Percentiles rank a stretch among this genome's conserved stretches.
Evolutionary conservation across 2,888 invertebrate genomes (phyloP).

Genomic region (Agrochola litura): DNA sequence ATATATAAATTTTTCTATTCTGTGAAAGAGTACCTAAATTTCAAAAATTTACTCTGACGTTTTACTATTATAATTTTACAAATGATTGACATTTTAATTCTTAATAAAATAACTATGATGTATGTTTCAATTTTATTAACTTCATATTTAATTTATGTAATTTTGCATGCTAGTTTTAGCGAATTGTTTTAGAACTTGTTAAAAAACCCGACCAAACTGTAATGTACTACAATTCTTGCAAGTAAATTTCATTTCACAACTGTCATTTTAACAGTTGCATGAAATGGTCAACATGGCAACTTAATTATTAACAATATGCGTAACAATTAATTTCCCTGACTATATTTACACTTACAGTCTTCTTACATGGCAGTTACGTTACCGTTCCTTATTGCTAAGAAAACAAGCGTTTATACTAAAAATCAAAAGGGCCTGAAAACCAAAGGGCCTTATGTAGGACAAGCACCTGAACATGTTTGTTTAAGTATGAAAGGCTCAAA

Average conservation of each 20-base stretch:
- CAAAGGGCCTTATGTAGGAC: conserved; percentile 9
- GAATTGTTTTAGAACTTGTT: too few relatives aligned
- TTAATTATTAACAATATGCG: not conserved
- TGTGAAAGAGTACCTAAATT: too few relatives aligned
- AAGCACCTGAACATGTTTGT: conserved; percentile 27
- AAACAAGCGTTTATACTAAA: conserved; percentile 5
- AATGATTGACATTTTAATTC: too few relatives aligned
- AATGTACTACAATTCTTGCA: too few relatives aligned
- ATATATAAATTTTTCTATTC: too few relatives aligned
- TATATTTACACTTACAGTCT: not conserved
- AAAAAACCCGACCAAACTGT: too few relatives aligned
- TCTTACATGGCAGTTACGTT: not conserved
- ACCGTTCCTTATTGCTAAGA: not conserved
- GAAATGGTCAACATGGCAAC: not conserved
- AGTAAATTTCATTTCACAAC: not conserved
- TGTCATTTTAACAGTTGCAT: not conserved
- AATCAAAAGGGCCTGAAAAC: not conserved
- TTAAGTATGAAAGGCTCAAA: conserved; percentile 21
- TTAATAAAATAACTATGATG: too few relatives aligned
- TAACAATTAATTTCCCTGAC: not conserved
- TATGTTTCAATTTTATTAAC: too few relatives aligned
- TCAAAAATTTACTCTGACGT: too few relatives aligned
- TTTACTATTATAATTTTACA: too few relatives aligned
- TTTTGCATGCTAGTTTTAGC: too few relatives aligned
- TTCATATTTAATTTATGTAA: too few relatives aligned